A percentile compares a stretch with the other conserved stretches of the same genome.
phyloP scores from a whole-genome alignment of 1,140 invertebrate genomes.

The Heliconius melpomene region DNA sequence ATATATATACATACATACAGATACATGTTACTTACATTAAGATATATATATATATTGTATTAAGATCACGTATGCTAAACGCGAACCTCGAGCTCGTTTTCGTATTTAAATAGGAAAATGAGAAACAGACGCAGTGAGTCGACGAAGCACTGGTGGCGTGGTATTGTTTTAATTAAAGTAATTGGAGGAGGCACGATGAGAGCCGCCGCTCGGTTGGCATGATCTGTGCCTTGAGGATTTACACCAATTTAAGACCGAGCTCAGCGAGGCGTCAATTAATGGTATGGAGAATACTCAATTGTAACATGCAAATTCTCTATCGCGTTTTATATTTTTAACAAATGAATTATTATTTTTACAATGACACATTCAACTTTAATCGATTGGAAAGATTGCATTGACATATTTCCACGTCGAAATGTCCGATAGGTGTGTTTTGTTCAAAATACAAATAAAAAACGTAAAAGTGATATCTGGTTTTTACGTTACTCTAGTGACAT shows the following conservation, averaged over 20 bases:
- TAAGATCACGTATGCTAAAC: conserved; percentile 72
- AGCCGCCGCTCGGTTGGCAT: conserved; percentile 72
- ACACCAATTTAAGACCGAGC: conserved; percentile 77
- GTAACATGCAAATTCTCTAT: conserved; percentile 53
- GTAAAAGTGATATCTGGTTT: conserved; percentile 28
- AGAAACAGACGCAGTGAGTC: conserved; percentile 77
- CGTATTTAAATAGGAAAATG: conserved; percentile 81
- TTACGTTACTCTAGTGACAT: conserved; percentile 32
- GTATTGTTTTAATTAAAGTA: conserved; percentile 81
- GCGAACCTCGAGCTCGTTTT: conserved; percentile 73
- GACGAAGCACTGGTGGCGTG: conserved; percentile 75
- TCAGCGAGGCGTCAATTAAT: conserved; percentile 74
- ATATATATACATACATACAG: no score
- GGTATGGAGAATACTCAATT: conserved; percentile 58
- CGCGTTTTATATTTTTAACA: conserved; percentile 23
- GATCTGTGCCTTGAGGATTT: conserved; percentile 80
- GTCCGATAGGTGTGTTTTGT: conserved; percentile 16
- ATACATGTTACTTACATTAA: no score
- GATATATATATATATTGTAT: neutral
- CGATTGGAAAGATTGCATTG: conserved; percentile 23
- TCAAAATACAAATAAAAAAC: conserved; percentile 31
- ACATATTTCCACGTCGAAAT: conserved; percentile 20
- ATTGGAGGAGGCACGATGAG: conserved; percentile 78
- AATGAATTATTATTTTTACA: conserved; percentile 9
- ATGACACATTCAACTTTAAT: conserved; percentile 15